Base-by-base conservation (phyloP, 64 coral and sea anemone species). In the Cladopsammia gracilis region DNA sequence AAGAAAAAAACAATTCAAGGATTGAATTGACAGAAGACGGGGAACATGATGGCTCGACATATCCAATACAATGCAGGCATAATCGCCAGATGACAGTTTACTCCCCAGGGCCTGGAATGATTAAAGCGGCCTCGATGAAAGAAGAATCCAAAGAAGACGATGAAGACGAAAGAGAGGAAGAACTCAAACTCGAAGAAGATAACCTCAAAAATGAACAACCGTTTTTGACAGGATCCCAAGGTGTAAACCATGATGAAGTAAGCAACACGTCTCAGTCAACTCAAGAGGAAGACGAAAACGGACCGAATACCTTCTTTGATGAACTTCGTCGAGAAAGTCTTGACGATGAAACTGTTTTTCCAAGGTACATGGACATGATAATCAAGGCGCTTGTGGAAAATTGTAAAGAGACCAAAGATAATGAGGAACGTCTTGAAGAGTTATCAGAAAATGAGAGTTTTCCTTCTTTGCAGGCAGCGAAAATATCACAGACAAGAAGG, bases 331-430 rank as follows among this genome's bases (percentile, higher is more conserved):
- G 78, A 1, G 78, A 82, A 43, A 62, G 24, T 50, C 67, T 56
- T 53, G 85, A 87, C 18, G 93, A 95, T 75, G 78, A 83, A 65
- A 77, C 87, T 13, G 93, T 90, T 3, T 86, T 82, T 25, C 93
- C 93, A 44, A 70, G 65, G 25, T 89, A 75, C 18, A 76, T 88
- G 56, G 94, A 95, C 12, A 77, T 92, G 64, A 88, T 95, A 56
- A 95, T 95, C 58, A 82, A 88, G 78, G 94, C 89, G 13, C 90
- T 95, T 7, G 68, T 95, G 0, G 71, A 52, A 73, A 95, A 75
- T 15, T 92, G 68, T 50, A 47, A 91, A 65, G 94, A 87, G 86
- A 87, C 69, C 25, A 48, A 77, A 7, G 73, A 54, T 56, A 81
- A 77, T 6, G 88, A 77, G 10, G 67, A 77, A 47, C 19, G 84